Conservation (phyloP, 2,888 invertebrate genomes). For the Mesorhabditis sp. region DNA sequence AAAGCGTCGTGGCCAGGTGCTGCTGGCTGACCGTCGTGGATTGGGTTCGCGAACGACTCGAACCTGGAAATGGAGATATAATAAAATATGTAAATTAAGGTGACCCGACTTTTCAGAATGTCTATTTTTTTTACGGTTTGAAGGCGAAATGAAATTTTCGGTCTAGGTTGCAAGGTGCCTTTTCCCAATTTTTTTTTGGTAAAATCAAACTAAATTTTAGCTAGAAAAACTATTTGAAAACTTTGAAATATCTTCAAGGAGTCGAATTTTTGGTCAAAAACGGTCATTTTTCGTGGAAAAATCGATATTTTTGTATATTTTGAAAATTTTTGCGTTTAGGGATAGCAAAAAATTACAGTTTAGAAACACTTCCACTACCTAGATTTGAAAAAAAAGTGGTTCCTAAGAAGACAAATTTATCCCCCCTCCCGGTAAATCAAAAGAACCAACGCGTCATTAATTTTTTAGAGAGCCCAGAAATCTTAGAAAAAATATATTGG, state of each 20-base stretch:
- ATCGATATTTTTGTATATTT: not conserved
- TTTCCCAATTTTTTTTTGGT: too few relatives aligned
- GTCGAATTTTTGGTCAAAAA: too few relatives aligned
- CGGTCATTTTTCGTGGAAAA: too few relatives aligned
- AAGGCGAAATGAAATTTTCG: too few relatives aligned
- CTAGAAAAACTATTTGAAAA: too few relatives aligned
- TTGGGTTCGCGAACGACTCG: conserved; percentile 41
- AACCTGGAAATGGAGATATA: conserved; percentile 26
- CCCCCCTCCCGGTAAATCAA: too few relatives aligned
- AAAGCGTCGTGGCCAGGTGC: not conserved
- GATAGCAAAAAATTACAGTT: not conserved
- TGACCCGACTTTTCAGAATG: not conserved
- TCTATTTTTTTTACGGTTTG: not conserved
- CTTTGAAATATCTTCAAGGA: too few relatives aligned
- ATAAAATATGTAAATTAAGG: not conserved
- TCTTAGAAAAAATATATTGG: not conserved
- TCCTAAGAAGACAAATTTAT: too few relatives aligned
- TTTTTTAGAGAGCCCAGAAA: conserved; percentile 3
- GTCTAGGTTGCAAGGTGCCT: too few relatives aligned
- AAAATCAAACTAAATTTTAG: too few relatives aligned
- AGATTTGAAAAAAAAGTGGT: not conserved
- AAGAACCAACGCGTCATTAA: too few relatives aligned
- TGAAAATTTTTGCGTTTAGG: conserved; percentile 2
- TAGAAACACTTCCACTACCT: not conserved
- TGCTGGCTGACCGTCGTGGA: conserved; percentile 22